These are phyloP conservation scores for Myotis davidii DNA, from an alignment of 2,113 vertebrate species.

Conservation along the genomic window DNA sequence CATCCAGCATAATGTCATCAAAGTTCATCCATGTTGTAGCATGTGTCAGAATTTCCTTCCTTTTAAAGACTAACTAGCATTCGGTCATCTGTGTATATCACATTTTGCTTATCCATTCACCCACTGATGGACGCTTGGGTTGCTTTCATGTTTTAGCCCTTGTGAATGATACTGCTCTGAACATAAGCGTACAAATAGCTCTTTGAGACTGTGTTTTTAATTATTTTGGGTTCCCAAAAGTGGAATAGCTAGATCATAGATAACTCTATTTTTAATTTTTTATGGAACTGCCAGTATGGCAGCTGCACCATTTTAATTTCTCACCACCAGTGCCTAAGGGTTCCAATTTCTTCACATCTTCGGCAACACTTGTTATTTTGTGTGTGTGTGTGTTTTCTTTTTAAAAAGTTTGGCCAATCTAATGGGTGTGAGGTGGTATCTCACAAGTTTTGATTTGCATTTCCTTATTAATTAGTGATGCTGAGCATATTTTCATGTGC, in stretches of 20 bases:
- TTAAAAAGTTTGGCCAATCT: neutral
- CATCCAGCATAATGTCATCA: neutral
- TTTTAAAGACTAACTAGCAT: neutral
- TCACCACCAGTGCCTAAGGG: neutral
- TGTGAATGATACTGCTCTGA: neutral
- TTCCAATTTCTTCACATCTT: neutral
- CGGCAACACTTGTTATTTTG: neutral
- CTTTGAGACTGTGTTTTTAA: neutral
- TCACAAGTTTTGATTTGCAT: neutral
- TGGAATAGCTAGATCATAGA: neutral
- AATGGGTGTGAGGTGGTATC: neutral
- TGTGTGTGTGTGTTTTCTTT: neutral
- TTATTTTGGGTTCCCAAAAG: neutral
- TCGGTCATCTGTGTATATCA: neutral
- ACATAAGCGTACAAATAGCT: neutral
- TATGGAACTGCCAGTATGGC: neutral
- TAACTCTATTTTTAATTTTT: neutral
- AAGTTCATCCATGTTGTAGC: neutral
- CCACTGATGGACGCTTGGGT: neutral
- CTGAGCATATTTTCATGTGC: neutral
- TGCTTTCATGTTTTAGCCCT: neutral
- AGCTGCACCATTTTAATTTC: neutral
- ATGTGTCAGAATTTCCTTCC: neutral
- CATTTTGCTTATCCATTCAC: neutral
- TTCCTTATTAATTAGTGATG: neutral